Conservation (phyloP, 2,797 vertebrate species). For the Antennarius maculatus region DNA sequence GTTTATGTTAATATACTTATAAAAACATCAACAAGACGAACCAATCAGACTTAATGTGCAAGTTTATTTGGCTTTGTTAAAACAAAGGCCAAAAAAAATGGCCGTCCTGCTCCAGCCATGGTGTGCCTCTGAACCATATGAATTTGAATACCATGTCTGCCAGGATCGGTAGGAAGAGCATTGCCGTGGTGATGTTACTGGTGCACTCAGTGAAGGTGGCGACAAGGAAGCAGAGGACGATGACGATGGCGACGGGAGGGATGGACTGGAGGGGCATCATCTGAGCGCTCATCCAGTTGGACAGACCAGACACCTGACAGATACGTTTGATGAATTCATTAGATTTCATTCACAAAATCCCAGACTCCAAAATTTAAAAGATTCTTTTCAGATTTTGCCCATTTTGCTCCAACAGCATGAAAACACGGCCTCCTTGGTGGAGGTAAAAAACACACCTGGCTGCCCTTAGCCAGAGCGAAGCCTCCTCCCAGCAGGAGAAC, state of each 20-base stretch:
- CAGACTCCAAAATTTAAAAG: too few species aligned
- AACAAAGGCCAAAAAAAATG: too few species aligned
- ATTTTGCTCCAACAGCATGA: too few species aligned
- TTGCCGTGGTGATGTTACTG: slow-evolving; percentile 94
- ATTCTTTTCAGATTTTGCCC: too few species aligned
- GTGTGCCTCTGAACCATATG: neutral
- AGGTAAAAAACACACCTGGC: slow-evolving; percentile 75
- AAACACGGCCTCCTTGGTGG: too few species aligned
- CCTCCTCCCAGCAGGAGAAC: slow-evolving; percentile 92
- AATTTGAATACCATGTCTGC: slow-evolving; percentile 88
- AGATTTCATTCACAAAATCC: too few species aligned
- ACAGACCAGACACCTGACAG: slow-evolving; percentile 89
- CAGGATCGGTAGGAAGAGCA: slow-evolving; percentile 93
- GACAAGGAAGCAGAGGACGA: slow-evolving; percentile 85
- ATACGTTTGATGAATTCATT: too few species aligned
- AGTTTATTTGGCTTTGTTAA: too few species aligned
- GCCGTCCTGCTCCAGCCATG: too few species aligned
- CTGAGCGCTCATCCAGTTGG: slow-evolving; percentile 89
- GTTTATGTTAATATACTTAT: neutral
- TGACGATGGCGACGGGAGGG: slow-evolving; percentile 84
- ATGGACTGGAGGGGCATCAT: slow-evolving; percentile 88
- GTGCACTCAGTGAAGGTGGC: slow-evolving; percentile 92
- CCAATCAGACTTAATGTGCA: neutral
- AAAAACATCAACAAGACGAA: neutral
- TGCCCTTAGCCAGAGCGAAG: slow-evolving; percentile 91